Percentiles rank a stretch among this genome's conserved stretches.
Conservation (phyloP, 2,113 vertebrate genomes). For the Macquaria australasica region DNA sequence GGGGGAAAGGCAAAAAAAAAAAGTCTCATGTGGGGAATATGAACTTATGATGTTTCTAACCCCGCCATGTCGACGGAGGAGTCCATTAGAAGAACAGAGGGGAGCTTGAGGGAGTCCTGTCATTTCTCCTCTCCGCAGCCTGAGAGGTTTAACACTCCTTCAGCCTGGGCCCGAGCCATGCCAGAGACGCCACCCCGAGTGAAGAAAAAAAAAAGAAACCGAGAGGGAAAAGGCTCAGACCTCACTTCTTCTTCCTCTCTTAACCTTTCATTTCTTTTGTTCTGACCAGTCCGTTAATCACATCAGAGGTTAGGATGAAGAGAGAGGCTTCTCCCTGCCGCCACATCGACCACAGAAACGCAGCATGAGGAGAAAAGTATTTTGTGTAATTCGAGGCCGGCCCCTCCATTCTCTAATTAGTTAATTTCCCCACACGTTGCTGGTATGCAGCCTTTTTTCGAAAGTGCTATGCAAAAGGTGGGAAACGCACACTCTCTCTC, state of each 20-base stretch:
- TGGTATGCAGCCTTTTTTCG: conserved; percentile 46
- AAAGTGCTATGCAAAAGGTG: conserved; percentile 63
- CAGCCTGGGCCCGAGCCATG: conserved; percentile 61
- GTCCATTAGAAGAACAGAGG: conserved; percentile 92
- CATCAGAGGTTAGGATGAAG: conserved; percentile 34
- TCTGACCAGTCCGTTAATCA: conserved; percentile 52
- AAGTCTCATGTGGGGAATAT: conserved; percentile 87
- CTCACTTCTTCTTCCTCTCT: conserved; percentile 51
- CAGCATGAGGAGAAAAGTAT: conserved; percentile 52
- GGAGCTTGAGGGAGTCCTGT: conserved; percentile 88
- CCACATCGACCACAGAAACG: conserved; percentile 39
- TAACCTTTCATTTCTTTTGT: conserved; percentile 69
- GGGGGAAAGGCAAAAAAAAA: conserved; percentile 55
- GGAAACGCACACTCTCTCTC: conserved; percentile 70
- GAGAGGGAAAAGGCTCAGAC: conserved; percentile 42
- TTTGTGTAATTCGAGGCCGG: conserved; percentile 50
- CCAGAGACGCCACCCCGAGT: conserved; percentile 63
- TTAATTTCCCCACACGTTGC: conserved; percentile 59
- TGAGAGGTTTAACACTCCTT: conserved; percentile 88
- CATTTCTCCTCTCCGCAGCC: conserved; percentile 84
- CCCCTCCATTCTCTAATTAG: conserved; percentile 64
- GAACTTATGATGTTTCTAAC: conserved; percentile 89
- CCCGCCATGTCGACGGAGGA: conserved; percentile 85
- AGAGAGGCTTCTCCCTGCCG: conserved; percentile 5
- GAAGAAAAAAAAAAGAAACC: conserved; percentile 8